Base-by-base conservation (phyloP, 2,113 vertebrate genomes). In the Camarhynchus parvulus region DNA sequence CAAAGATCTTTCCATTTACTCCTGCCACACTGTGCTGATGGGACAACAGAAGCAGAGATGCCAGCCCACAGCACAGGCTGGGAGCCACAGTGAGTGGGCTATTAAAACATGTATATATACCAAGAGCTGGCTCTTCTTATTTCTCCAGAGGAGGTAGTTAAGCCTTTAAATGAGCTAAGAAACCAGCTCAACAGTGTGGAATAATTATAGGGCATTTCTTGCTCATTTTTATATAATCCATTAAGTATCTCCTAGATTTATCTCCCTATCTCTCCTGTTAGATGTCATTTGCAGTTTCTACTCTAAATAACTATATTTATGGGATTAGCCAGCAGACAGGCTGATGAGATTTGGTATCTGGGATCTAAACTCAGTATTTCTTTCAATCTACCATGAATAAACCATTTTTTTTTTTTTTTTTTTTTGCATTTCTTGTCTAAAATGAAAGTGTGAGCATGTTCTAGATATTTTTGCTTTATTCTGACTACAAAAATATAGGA, bases 201-300 rank as follows among this genome's bases (percentile, higher is more conserved):
- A 95, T 97, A 97, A 97, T 97, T 96, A 89, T 7, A 94, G 63
- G 85, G 50, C 66, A 42, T 63, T 91, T 81, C 82, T 88, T 66
- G 16, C 44, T 89, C 24, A 4, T 73, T 94, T 96, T 96, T 42
- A 50, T 80, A 58, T 81, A 94, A 61, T 92, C 42, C 66, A 81
- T 91, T 83, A 92, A 67, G 23, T 73, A 77, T 79, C 74, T 93
- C 93, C 80, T 77, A 58, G 76, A 68, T 94, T 96, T 66, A 53
- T 94, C 82, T 92, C 95, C 81, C 68, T 77, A 10, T 77, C 90
- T 86, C 42, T 95, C 66, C 84, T 4, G 4, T 77, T 96, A 49
- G 41, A 18, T 67, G 69, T 85, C 73, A 91, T 79, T 97, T 96
- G 44, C 27, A 83, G n/a, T 83, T 97, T 96, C 88, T 64, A 58